These are phyloP conservation scores for Propithecus coquereli DNA, from an alignment of 2,113 vertebrate species.

Conservation along the genomic window DNA sequence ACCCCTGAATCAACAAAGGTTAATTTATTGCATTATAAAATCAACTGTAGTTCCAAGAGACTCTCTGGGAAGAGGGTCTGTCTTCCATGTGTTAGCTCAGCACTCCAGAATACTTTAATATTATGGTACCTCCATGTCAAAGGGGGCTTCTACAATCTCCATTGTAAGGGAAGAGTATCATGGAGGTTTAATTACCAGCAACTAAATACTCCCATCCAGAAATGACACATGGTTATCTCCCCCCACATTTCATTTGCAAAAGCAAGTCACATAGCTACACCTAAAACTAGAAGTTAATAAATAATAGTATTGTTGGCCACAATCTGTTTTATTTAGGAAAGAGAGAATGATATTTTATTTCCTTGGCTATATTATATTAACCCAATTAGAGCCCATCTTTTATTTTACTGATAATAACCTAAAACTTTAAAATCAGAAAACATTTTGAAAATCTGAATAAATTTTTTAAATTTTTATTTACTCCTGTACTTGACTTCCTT, in stretches of 20 bases:
- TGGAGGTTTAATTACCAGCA: background rate
- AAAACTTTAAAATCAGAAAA: conserved; percentile 29
- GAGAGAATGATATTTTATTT: background rate
- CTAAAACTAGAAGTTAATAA: background rate
- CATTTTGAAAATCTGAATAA: conserved; percentile 3
- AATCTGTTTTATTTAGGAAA: conserved; percentile 27
- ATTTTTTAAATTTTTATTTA: conserved; percentile 4
- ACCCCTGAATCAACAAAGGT: background rate
- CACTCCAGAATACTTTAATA: background rate
- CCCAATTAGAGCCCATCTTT: background rate
- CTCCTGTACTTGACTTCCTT: conserved; percentile 13
- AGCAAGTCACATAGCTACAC: background rate
- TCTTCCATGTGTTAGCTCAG: background rate
- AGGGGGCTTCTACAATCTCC: background rate
- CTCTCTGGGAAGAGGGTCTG: background rate
- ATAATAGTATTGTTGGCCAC: background rate
- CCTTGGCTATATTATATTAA: background rate
- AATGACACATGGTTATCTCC: background rate
- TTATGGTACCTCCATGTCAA: background rate
- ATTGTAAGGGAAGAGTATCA: background rate
- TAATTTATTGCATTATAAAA: conserved; percentile 33
- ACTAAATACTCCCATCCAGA: background rate
- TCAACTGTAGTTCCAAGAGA: background rate
- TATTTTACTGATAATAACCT: background rate
- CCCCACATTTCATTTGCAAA: background rate